Evolutionary conservation across 2,113 vertebrate species (phyloP), one percentile per base, ranked within the genome.

Genomic region (Sebastes fasciatus): DNA sequence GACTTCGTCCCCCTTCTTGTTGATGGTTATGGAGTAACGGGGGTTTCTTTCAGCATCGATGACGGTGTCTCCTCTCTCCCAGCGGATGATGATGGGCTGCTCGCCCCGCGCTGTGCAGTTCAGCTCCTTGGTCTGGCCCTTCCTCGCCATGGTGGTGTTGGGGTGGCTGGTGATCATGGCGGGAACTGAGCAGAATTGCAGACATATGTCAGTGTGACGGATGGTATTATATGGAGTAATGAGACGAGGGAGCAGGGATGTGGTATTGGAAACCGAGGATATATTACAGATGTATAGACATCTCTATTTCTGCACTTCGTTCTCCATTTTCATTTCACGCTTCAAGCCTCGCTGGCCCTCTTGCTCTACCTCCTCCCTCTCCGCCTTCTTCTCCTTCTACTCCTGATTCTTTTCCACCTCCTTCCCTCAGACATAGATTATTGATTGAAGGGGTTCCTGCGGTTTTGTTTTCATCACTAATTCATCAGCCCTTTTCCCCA

Each of bases 81-180:
- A 99, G 93, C 98, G 98, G 93, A 99, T 99, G 88, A 99, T 99
- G 93, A 99, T 99, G 83, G 98, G 98, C 60, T 98, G 94, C 92
- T 99, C 98, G 0, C 98, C 98, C 1, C 98, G 95, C 0, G 98
- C 98, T 0, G 98, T 99, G 95, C 98, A 99, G 94, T 99, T 98
- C 89, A 99, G 94, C 92, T 99, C 98, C 94, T 99, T 99, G 61
- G 96, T 95, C 82, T 99, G 98, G 19, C 98, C 98, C 91, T 99
- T 99, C 93, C 98, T 99, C 65, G 98, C 98, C 40, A 99, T 99
- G 77, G 98, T 99, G 90, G 98, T 99, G 95, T 99, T 99, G 91
- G 98, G 98, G 90, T 99, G 98, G 76, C 97, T 99, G 57, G 98
- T 99, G 95, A 99, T 99, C 97, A 99, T 99, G 87, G 98, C 98